phyloP scores from a whole-genome alignment of 2,113 vertebrate species.

The Lethenteron camtschaticum region DNA sequence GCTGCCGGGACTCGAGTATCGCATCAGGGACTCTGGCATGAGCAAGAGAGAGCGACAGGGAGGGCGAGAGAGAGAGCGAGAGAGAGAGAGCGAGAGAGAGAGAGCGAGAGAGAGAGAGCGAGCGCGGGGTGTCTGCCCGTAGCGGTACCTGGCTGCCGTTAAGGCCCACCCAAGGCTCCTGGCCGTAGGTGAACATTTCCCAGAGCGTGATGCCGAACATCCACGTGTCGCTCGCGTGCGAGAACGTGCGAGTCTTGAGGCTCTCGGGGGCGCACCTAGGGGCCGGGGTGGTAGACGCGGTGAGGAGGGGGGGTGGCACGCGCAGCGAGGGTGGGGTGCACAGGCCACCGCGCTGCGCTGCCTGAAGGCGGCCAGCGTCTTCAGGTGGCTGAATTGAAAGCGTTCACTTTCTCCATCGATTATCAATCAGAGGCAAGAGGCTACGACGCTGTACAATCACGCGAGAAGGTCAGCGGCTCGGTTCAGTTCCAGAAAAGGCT shows the following conservation, averaged over 20 bases:
- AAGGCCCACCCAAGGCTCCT: constrained; percentile 54
- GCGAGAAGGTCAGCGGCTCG: too few relatives aligned
- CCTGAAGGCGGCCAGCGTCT: too few relatives aligned
- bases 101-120: neutral
- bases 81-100: neutral
- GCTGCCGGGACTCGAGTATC: neutral
- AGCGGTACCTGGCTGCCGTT: constrained; percentile 31
- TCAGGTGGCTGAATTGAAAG: too few relatives aligned
- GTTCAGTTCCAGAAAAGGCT: too few relatives aligned
- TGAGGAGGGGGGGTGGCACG: too few relatives aligned
- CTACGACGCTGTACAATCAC: too few relatives aligned
- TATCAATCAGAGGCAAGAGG: too few relatives aligned
- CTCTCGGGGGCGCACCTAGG: constrained; percentile 64
- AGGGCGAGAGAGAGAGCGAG: neutral
- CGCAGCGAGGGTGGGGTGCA: too few relatives aligned
- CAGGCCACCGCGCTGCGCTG: too few relatives aligned
- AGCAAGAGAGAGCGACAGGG: too few relatives aligned
- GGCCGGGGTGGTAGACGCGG: neutral
- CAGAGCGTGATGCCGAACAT: constrained; percentile 63
- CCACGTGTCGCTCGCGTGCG: constrained; percentile 54
- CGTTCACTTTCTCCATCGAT: too few relatives aligned
- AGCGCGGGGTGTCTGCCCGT: neutral
- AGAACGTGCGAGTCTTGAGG: constrained; percentile 45
- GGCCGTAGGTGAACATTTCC: constrained; percentile 65
- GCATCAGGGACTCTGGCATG: neutral